Base-by-base conservation (phyloP, 1,140 invertebrate genomes). In the Bombus sibiricus region DNA sequence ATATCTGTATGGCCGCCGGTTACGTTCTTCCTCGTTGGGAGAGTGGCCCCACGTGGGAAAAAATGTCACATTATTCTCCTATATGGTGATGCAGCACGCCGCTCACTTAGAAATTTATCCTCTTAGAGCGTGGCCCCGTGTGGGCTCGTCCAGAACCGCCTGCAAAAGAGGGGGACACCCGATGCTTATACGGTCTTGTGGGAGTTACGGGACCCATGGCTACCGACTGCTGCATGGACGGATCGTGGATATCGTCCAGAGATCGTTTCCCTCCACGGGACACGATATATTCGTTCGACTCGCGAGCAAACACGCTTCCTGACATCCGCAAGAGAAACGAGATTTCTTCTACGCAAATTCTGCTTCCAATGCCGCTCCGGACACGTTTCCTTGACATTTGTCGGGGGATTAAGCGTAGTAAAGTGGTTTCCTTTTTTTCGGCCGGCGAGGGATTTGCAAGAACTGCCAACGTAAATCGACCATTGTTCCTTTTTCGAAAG, bases 41-140 rank as follows among this genome's bases (percentile, higher is more conserved):
- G 86, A 85, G 89, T 73, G 83, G 75, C 34, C 75, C 87, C 78
- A 57, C 53, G 57, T 47, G 85, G 81, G 82, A 83, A 93, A 91
- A 93, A 93, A 93, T 93, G 91, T 93, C 91, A 91, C 91, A 93
- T 93, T 94, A 94, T 94, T 93, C 91, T 94, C 94, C 89, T 94
- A 94, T 94, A 94, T 93, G 92, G 93, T 92, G 92, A 94, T 92
- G 90, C 92, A 88, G 92, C 87, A 87, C 77, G 85, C 86, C 85
- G 91, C 86, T 92, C 89, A 91, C 92, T 92, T 93, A 87, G 92
- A 92, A 93, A 92, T 93, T 92, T 92, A 93, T 93, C 91, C 91
- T 83, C 88, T 73, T 73, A 69, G 78, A 83, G 47, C 82, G 80
- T 53, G 34, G 81, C 73, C 74, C 57, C 43, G 57, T 39, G 62